Base-by-base conservation (phyloP, 64 coral and sea anemone genomes). In the Astreopora myriophthalma region DNA sequence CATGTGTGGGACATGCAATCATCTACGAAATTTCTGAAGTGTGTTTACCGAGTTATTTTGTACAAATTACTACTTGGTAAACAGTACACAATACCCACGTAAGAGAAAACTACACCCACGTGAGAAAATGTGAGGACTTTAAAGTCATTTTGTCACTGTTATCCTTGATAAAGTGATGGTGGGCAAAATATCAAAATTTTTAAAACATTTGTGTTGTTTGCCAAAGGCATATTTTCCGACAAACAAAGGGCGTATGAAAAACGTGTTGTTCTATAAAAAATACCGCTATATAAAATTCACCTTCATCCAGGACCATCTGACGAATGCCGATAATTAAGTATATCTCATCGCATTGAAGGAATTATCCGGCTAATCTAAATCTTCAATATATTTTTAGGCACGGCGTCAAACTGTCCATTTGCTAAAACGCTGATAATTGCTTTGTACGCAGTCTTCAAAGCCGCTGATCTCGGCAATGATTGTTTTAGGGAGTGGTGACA, bases 381-480 rank as follows among this genome's bases (percentile, higher is more conserved):
- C 23, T 26, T 36, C 19, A 16, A 37, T 24, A 35, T 83, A 83
- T 83, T 83, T 83, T 80, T 63, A 63, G 79, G 30, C 22, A 83
- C 49, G 14, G 79, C 52, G 34, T 60, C 79, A 17, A 83, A 65
- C 32, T 64, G 79, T 39, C 55, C 79, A 62, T 57, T 83, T 79
- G 55, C 75, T 31, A 19, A 39, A 83, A 26, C 22, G 20, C 49
- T 34, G 57, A 83, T 83, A 83, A 60, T 34, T 80, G 10, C 30
- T 80, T 78, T 78, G 49, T 46, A 46, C 42, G 0, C 17, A 5
- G 27, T 31, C 48, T 60, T 80, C 27, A 26, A 8, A 33, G 79
- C 32, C 70, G 70, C 34, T 37, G 70, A 38, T 33, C 27, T 16
- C 25, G 14, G 67, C 67, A 5, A 66, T 5, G 24, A 22, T 24